A percentile compares a stretch with the other conserved stretches of the same genome.
phyloP scores from a whole-genome alignment of 2,113 vertebrate species.

The Narcine bancroftii region DNA sequence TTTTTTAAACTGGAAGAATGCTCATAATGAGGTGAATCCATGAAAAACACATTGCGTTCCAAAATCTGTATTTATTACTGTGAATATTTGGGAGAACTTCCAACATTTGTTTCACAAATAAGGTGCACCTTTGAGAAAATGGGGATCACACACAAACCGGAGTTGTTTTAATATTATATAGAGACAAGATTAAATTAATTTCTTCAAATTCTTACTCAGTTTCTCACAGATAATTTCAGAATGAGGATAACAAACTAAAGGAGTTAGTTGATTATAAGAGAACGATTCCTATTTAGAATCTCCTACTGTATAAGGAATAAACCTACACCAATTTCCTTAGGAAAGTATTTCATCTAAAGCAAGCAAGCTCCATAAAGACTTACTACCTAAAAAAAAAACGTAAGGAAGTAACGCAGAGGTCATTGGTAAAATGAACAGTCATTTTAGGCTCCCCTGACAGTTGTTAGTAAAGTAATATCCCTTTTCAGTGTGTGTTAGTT shows the following conservation, averaged over 20 bases:
- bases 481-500: conserved; percentile 13
- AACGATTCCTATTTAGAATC: not conserved
- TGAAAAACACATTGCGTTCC: not conserved
- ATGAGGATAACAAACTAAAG: not conserved
- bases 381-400: not conserved
- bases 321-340: not conserved
- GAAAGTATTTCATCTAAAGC: not conserved
- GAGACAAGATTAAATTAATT: not conserved
- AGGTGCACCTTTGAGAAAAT: not conserved
- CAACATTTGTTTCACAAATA: not conserved
- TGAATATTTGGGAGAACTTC: not conserved
- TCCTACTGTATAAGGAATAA: not conserved
- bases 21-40: not conserved
- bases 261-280: not conserved
- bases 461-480: conserved; percentile 32
- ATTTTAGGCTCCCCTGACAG: conserved; percentile 7
- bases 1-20: not conserved
- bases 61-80: not conserved
- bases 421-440: conserved; percentile 23
- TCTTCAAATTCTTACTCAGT: not conserved
- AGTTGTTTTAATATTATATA: conserved; percentile 1
- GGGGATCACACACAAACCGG: not conserved
- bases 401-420: conserved; percentile 19
- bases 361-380: not conserved
- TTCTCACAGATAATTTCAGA: not conserved